phyloP scores from a whole-genome alignment of 2,113 vertebrate genomes.

The Mastomys coucha region DNA sequence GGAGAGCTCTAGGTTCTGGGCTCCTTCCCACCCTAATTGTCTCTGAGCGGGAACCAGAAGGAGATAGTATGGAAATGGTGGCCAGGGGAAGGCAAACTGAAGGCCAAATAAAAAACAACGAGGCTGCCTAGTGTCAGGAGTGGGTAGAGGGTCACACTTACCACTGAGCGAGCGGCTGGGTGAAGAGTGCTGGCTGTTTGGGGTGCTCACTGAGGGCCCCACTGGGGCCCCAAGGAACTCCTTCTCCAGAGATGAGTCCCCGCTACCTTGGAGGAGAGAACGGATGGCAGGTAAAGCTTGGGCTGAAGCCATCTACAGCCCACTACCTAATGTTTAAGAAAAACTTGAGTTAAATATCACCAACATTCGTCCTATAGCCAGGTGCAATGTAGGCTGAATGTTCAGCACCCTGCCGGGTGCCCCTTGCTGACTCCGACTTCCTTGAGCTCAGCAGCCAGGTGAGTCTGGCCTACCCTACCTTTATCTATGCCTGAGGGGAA shows the following conservation, averaged over 20 bases:
- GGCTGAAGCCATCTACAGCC: not conserved
- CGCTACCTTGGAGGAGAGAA: constrained; percentile 90
- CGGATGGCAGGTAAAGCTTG: constrained; percentile 68
- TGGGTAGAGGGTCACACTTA: constrained; percentile 83
- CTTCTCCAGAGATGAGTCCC: constrained; percentile 95
- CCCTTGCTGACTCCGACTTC: constrained; percentile 33
- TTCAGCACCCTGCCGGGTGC: constrained; percentile 33
- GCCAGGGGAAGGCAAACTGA: not conserved
- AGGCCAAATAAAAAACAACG: not conserved
- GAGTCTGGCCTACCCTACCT: constrained; percentile 69
- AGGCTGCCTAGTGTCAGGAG: not conserved
- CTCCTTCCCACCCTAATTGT: not conserved
- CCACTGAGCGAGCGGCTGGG: constrained; percentile 94
- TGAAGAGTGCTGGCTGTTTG: constrained; percentile 95
- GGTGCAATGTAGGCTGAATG: not conserved
- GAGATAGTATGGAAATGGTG: constrained; percentile 38
- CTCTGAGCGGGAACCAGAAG: not conserved
- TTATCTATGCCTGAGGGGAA: constrained; percentile 78
- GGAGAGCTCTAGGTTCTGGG: not conserved
- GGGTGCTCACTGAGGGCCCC: constrained; percentile 92
- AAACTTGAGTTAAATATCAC: constrained; percentile 34
- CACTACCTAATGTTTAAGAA: constrained; percentile 5
- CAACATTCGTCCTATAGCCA: not conserved
- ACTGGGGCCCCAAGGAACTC: constrained; percentile 92
- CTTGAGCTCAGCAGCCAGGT: constrained; percentile 15